Evolutionary conservation across 2,113 vertebrate species (phyloP), one percentile per base, ranked within the genome.

Genomic region (Crotalus horridus): DNA sequence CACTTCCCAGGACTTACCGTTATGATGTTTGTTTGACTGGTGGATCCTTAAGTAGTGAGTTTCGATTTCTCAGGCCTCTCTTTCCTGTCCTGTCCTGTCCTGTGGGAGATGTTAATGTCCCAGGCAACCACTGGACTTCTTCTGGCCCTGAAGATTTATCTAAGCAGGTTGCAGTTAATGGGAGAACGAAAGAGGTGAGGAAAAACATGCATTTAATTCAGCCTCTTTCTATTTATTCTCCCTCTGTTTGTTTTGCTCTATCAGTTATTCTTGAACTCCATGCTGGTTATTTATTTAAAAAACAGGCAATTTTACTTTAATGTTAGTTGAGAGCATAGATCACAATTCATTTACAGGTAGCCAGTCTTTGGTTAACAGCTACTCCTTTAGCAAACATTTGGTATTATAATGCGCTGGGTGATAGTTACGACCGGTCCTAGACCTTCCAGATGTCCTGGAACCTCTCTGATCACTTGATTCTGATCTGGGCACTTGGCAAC

Each of bases 31-130:
- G 96, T 74, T 95, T 96, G 92, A 97, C 94, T 5, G 96, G 96
- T 23, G 96, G 97, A 12, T 97, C 97, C 61, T 89, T 96, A 26
- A 97, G 94, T 20, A 97, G 97, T 29, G 97, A 98, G 89, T 97
- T 98, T 64, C 93, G 95, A 92, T 97, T 97, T 90, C 97, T 69
- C 1, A 96, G 92, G 55, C 58, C 58, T 0, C 21, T 59, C 23
- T 59, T 59, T 59, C 58, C 58, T 2, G 58, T 59, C 8, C 9
- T 59, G 48, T 0, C 48, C 48, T 51, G 48, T 24, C 9, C 58
- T 2, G 58, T 9, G 2, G 97, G 96, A 91, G 97, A 97, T n/a
- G 95, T 94, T 96, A 91, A 97, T 92, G 0, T 69, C n/a, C n/a
- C 64, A 33, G 64, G 64, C 13, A 33, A 74, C 13, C 15, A 7